Conservation (phyloP, 2,888 invertebrate species). For the Luperina testacea region DNA sequence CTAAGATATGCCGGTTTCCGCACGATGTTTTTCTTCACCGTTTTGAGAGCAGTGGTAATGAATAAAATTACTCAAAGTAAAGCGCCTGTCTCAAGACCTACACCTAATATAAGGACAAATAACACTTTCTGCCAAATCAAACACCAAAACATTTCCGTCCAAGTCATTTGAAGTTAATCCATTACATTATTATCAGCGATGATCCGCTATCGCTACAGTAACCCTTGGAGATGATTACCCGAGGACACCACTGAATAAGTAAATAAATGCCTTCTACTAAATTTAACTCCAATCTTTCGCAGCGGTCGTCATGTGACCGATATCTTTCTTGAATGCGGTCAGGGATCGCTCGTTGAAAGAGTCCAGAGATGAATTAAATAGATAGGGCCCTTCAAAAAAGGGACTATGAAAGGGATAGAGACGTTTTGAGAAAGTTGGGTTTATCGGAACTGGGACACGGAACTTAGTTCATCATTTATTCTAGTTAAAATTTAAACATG, state of each 20-base stretch:
- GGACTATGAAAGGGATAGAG: slow-evolving; percentile 80
- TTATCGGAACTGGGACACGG: slow-evolving; percentile 44
- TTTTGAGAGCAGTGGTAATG: background rate
- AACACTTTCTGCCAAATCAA: slow-evolving; percentile 6
- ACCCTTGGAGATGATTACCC: slow-evolving; percentile 83
- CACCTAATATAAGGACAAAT: background rate
- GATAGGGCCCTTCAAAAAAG: slow-evolving; percentile 86
- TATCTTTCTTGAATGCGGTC: slow-evolving; percentile 87
- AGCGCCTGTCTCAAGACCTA: background rate
- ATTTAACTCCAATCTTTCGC: slow-evolving; percentile 87
- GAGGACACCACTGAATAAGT: slow-evolving; percentile 81
- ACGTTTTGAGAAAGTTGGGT: slow-evolving; percentile 67
- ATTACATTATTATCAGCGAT: slow-evolving; percentile 71
- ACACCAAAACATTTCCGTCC: slow-evolving; percentile 22
- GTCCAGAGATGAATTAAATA: slow-evolving; percentile 89
- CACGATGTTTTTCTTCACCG: background rate
- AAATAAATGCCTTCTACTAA: slow-evolving; percentile 90
- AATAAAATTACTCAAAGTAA: background rate
- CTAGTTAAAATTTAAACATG: slow-evolving; percentile 52
- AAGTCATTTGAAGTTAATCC: slow-evolving; percentile 68
- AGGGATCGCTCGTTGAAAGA: slow-evolving; percentile 86
- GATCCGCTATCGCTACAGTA: slow-evolving; percentile 76
- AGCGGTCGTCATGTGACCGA: slow-evolving; percentile 87
- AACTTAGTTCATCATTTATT: slow-evolving; percentile 60
- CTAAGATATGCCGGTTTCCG: background rate